Evolutionary conservation across 2,113 vertebrate genomes (phyloP).

Genomic region (Antigone vipio): DNA sequence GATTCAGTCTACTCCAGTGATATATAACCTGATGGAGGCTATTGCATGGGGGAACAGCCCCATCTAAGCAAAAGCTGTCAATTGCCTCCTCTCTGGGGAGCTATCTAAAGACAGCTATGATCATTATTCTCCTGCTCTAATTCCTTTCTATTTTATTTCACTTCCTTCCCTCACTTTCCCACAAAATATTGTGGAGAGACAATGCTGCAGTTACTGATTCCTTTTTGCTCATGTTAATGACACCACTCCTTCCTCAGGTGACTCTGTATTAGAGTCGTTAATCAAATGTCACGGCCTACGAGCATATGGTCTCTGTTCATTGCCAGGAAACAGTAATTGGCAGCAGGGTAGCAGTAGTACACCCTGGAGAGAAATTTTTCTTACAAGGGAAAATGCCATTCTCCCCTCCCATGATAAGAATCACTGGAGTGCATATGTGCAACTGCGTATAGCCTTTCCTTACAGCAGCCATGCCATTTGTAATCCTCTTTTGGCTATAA

Average conservation of each 20-base stretch:
- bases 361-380: slow-evolving; percentile 19
- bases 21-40: background rate
- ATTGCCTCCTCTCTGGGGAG: background rate
- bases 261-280: background rate
- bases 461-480: background rate
- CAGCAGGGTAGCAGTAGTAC: background rate
- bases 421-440: background rate
- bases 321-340: background rate
- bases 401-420: background rate
- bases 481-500: background rate
- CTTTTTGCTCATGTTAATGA: background rate
- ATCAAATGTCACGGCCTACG: background rate
- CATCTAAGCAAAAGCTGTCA: background rate
- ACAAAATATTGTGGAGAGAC: background rate
- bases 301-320: background rate
- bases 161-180: background rate
- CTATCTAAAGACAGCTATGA: background rate
- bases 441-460: background rate
- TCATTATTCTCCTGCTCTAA: slow-evolving; percentile 1
- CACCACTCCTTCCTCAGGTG: background rate
- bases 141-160: background rate
- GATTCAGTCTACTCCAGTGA: background rate
- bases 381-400: background rate
- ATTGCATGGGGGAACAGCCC: background rate
- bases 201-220: background rate